Percentiles rank a stretch among this genome's conserved stretches.
Conservation (phyloP, 2,113 vertebrate genomes). For the Saccopteryx bilineata region DNA sequence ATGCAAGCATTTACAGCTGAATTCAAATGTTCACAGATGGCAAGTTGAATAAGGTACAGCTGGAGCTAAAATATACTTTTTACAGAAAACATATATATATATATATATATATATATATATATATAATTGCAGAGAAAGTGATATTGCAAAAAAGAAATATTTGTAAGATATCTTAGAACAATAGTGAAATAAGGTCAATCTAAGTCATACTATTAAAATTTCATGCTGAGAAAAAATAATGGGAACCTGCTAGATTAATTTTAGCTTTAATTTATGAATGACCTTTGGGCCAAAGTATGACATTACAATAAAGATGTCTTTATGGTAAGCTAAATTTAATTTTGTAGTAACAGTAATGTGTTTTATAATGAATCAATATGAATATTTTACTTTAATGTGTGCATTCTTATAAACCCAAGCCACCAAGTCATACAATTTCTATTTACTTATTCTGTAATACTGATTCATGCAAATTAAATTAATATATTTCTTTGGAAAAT, state of each 20-base stretch:
- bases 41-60: constrained; percentile 83
- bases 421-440: neutral
- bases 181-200: constrained; percentile 88
- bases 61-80: constrained; percentile 79
- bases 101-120: too few species aligned
- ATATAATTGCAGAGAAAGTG: constrained; percentile 67
- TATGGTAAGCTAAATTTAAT: constrained; percentile 77
- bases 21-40: constrained; percentile 87
- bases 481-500: neutral
- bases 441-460: constrained; percentile 52
- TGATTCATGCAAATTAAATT: constrained; percentile 57
- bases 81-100: constrained; percentile 66
- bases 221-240: constrained; percentile 89
- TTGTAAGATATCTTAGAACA: constrained; percentile 82
- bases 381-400: constrained; percentile 83
- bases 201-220: constrained; percentile 84
- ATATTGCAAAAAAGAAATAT: constrained; percentile 80
- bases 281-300: constrained; percentile 84
- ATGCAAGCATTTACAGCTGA: constrained; percentile 74
- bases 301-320: constrained; percentile 83
- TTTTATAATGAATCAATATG: constrained; percentile 82
- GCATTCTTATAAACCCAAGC: neutral
- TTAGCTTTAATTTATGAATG: constrained; percentile 86
- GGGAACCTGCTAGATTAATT: constrained; percentile 88
- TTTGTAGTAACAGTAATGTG: constrained; percentile 82